These are phyloP conservation scores for Lasiurus borealis DNA, from an alignment of 2,113 vertebrate genomes.

Conservation along the genomic window DNA sequence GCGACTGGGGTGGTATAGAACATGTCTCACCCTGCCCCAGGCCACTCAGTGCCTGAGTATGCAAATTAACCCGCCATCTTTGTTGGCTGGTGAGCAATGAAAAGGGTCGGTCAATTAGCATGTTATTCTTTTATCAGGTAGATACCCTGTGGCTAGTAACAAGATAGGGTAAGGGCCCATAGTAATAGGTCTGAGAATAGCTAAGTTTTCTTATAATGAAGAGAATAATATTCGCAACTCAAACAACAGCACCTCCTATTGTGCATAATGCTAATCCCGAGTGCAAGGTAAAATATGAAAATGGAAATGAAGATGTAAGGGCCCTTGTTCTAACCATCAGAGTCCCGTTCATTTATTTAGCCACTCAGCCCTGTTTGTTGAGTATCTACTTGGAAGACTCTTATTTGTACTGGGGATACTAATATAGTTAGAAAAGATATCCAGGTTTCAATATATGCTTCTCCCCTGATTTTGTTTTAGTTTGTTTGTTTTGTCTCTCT, in stretches of 20 bases:
- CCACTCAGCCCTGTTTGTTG: background rate
- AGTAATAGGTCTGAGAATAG: background rate
- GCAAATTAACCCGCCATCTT: too few species aligned
- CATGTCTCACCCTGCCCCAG: too few species aligned
- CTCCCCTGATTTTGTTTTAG: too few species aligned
- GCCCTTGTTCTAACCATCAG: background rate
- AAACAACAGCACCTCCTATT: background rate
- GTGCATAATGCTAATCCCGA: background rate
- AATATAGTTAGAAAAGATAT: background rate
- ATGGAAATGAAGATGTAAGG: background rate
- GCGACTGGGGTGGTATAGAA: too few species aligned
- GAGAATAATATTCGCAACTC: background rate
- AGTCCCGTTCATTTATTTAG: background rate
- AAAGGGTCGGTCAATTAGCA: too few species aligned
- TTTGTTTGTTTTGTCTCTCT: too few species aligned
- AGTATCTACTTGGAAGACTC: background rate
- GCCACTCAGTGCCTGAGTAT: too few species aligned
- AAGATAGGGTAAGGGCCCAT: background rate
- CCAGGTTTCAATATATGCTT: background rate
- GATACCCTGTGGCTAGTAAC: background rate
- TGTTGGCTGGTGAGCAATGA: too few species aligned
- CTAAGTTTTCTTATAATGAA: background rate
- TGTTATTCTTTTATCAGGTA: too few species aligned
- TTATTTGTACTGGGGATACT: background rate
- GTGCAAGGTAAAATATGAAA: background rate